Base-by-base conservation (phyloP, 2,797 vertebrate genomes). In the Darevskia nairensis region DNA sequence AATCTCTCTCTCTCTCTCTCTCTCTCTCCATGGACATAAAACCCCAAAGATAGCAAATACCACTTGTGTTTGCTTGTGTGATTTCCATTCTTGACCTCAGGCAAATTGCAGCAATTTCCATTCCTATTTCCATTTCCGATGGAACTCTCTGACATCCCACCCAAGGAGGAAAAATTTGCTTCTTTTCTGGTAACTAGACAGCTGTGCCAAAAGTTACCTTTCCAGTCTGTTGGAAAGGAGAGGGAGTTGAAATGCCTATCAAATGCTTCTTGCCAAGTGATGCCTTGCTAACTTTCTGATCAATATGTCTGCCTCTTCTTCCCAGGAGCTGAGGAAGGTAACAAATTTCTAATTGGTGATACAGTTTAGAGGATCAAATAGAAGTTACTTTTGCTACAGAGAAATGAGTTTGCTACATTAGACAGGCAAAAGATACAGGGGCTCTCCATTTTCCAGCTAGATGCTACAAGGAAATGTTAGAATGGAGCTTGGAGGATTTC, bases 241-340 rank as follows among this genome's bases (percentile, higher is more conserved):
- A n/a, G 4, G 66, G 68, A 89, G 41, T 89, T 92, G 72, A 89
- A 93, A 92, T 89, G 91, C 74, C 85, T 88, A 82, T 94, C 89
- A 91, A 77, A 88, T 17, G 76, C 84, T 85, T 90, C 83, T 55
- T 92, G 79, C 32, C 87, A 94, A 88, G 15, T 93, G 89, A 92
- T 91, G 78, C 29, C 92, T 95, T 91, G 86, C 84, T 77, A 88
- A 88, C 86, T 77, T 86, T 94, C 89, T 94, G 88, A 96, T 95
- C 93, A 89, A 92, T 96, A 94, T 72, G 87, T 93, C 94, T 96
- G 86, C 77, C 39, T 89, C 78, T 92, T 84, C 64, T 80, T 92
- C 76, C 88, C 88, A 83, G 88, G 85, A 95, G 84, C 85, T 84
- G 66, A 35, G 82, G 32, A 87, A 87, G 44, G 35, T 84, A 92